These are phyloP conservation scores for Hormaphis cornu DNA, from an alignment of 1,140 invertebrate genomes.

Conservation along the genomic window DNA sequence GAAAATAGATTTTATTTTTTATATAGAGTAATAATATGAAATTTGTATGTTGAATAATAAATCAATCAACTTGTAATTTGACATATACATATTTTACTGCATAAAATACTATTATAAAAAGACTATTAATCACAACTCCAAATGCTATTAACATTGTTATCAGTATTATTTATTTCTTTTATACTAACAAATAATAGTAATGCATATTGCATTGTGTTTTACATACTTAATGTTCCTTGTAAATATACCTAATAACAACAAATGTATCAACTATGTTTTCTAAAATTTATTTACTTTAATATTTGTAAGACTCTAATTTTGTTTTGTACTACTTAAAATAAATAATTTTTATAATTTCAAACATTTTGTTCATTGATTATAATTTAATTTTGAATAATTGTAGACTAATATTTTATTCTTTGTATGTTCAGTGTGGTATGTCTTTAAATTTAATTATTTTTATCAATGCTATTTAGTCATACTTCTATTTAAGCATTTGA, in stretches of 20 bases:
- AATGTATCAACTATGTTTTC: neutral
- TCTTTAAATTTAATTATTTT: no score
- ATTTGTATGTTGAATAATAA: neutral
- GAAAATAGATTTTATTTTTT: neutral
- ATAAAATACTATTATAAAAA: neutral
- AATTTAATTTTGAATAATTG: no score
- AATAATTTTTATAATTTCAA: neutral
- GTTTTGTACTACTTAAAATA: neutral
- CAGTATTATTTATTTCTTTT: neutral
- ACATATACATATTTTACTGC: neutral
- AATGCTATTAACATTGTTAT: neutral
- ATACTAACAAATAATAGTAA: neutral
- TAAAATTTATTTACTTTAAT: neutral
- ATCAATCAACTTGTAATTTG: neutral
- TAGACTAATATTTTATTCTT: no score
- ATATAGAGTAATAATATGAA: neutral
- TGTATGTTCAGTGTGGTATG: no score
- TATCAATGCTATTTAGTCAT: no score
- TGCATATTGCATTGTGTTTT: neutral
- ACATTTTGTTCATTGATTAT: neutral
- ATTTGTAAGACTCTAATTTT: neutral
- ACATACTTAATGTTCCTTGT: neutral
- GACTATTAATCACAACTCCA: constrained; percentile 2
- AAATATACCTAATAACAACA: neutral
- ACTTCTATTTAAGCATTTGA: no score